Percentiles rank a stretch among this genome's conserved stretches.
These are phyloP conservation scores for Bungarus multicinctus DNA, from an alignment of 2,113 vertebrate genomes.

Conservation along the genomic window DNA sequence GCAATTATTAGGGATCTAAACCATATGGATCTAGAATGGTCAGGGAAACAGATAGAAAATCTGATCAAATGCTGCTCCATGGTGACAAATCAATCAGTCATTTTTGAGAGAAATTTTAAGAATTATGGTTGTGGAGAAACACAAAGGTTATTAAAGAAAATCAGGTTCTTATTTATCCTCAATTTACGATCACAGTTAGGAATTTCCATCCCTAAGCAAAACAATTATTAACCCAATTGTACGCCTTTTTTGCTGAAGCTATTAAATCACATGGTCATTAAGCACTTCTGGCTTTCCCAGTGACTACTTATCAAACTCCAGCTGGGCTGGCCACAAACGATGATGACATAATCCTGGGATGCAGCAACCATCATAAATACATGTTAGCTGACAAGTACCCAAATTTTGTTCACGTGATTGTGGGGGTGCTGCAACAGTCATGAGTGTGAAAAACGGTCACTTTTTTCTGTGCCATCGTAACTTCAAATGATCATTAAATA, in stretches of 20 bases:
- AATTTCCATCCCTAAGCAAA: background rate
- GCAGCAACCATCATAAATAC: background rate
- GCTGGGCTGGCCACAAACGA: background rate
- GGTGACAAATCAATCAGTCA: background rate
- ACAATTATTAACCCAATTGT: background rate
- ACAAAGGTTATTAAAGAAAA: background rate
- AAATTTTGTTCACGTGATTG: background rate
- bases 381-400: background rate
- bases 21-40: background rate
- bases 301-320: background rate
- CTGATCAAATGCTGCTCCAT: background rate
- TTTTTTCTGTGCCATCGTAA: background rate
- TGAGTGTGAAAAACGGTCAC: background rate
- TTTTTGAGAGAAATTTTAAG: background rate
- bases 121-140: background rate
- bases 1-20: background rate
- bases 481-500: background rate
- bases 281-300: too few relatives aligned
- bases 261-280: background rate
- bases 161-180: background rate
- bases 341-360: background rate
- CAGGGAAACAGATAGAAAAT: background rate
- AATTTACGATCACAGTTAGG: background rate
- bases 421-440: background rate
- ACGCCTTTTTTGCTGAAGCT: background rate